phyloP scores from a whole-genome alignment of 2,113 vertebrate genomes.

The Empidonax traillii region DNA sequence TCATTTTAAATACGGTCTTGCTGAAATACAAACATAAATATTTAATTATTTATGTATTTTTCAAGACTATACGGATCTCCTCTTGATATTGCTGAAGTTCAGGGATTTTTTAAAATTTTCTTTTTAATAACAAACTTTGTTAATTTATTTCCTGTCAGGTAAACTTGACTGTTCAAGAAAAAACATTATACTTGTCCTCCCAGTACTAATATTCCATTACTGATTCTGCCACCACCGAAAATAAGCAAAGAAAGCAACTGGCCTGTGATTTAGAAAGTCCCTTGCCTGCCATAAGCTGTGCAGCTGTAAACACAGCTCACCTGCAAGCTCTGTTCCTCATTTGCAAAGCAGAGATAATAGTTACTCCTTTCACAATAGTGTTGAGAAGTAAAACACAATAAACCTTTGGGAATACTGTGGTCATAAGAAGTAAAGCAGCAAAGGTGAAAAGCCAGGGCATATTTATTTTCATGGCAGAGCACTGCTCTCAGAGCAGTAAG shows the following conservation, averaged over 20 bases:
- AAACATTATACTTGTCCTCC: background rate
- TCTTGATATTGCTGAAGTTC: background rate
- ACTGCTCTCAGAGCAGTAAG: background rate
- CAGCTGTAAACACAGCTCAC: background rate
- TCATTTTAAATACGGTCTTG: background rate
- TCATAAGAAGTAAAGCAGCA: background rate
- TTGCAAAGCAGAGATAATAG: background rate
- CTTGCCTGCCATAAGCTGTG: background rate
- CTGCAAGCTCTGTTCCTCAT: background rate
- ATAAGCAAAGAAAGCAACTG: background rate
- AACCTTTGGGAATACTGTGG: background rate
- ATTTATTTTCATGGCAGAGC: background rate
- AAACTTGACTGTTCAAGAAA: background rate
- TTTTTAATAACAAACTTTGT: background rate
- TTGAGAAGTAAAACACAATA: slow-evolving; percentile 10
- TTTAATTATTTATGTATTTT: background rate
- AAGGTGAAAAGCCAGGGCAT: background rate
- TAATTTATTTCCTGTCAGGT: background rate
- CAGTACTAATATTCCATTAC: background rate
- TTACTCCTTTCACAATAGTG: background rate
- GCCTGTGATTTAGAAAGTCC: background rate
- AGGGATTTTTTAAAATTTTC: background rate
- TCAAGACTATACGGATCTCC: background rate
- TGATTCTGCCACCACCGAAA: background rate
- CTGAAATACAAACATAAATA: background rate